Base-by-base conservation (phyloP, 1,140 invertebrate species). In the Diorhabda elongata region DNA sequence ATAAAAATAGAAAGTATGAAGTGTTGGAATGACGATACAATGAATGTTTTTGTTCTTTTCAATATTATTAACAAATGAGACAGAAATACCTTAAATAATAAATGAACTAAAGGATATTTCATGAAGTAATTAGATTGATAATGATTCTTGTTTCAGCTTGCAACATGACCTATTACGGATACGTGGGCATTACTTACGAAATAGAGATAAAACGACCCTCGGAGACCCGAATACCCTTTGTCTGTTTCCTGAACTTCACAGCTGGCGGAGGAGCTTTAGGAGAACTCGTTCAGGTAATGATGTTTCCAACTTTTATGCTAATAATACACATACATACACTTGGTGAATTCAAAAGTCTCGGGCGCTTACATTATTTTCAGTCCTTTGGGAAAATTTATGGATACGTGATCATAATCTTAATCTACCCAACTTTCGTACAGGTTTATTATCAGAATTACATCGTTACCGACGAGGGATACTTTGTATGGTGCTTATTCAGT, bases 81-180 rank as follows among this genome's bases (percentile, higher is more conserved):
- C 26, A 26, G 26, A 26, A 26, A 26, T 26, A 26, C 26, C 26
- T 26, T 2, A 26, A 26, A 26, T 26, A 26, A 26, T 26, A 26
- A 26, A 26, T 26, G 26, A 26, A 26, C 26, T 26, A 26, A 26
- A 26, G 0, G 26, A 26, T 26, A 26, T 26, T 26, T 52, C 47
- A 52, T 52, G n/a, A 52, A 52, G 3, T n/a, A 52, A n/a, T 52
- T 6, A 52, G 3, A 52, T 52, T 52, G n/a, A 52, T 52, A 52
- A 52, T 52, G 6, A 52, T 61, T 63, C 68, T 47, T 62, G 52
- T 85, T 86, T 61, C 86, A 93, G 92, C 90, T 47, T 94, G 92
- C 83, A 94, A 94, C 82, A 85, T 89, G 73, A 93, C 91, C 8
- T 91, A 92, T 78, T 91, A 89, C 82, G 92, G 91, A 2, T 89